phyloP scores from a whole-genome alignment of 2,113 vertebrate genomes.

The Panthera tigris region DNA sequence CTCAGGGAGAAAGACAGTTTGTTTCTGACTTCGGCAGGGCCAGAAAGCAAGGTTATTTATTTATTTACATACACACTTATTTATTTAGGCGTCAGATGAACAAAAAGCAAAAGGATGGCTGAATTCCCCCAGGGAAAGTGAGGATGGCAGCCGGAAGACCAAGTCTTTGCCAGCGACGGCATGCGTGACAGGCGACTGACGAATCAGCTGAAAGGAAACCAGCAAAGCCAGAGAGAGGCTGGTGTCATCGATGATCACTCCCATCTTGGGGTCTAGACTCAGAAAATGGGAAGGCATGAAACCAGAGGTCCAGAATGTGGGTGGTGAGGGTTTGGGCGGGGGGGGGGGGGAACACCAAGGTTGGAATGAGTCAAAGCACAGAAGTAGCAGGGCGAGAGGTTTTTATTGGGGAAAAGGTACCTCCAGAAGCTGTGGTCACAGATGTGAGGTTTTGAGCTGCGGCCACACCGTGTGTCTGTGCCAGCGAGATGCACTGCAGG shows the following conservation, averaged over 20 bases:
- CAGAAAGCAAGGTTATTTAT: not conserved
- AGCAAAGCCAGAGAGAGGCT: not conserved
- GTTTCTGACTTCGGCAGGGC: not conserved
- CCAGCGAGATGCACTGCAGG: not conserved
- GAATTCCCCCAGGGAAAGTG: not conserved
- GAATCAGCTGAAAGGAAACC: not conserved
- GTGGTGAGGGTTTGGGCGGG: too few relatives aligned
- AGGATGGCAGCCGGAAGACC: not conserved
- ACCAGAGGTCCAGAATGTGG: not conserved
- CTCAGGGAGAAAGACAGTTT: not conserved
- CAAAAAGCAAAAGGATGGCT: not conserved
- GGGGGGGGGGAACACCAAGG: too few relatives aligned
- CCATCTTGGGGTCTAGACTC: not conserved
- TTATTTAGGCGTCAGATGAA: not conserved
- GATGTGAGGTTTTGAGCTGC: not conserved
- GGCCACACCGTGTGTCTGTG: fast-evolving
- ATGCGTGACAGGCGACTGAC: not conserved
- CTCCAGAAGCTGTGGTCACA: too few relatives aligned
- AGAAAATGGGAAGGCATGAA: not conserved
- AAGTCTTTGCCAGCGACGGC: not conserved
- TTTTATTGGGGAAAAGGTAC: not conserved
- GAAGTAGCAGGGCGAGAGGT: too few relatives aligned
- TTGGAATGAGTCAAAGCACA: not conserved
- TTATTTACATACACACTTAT: too few relatives aligned
- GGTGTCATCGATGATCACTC: fast-evolving